A percentile compares a stretch with the other conserved stretches of the same genome.
Conservation (phyloP, 2,888 invertebrate genomes). For the Fragum sueziense region DNA sequence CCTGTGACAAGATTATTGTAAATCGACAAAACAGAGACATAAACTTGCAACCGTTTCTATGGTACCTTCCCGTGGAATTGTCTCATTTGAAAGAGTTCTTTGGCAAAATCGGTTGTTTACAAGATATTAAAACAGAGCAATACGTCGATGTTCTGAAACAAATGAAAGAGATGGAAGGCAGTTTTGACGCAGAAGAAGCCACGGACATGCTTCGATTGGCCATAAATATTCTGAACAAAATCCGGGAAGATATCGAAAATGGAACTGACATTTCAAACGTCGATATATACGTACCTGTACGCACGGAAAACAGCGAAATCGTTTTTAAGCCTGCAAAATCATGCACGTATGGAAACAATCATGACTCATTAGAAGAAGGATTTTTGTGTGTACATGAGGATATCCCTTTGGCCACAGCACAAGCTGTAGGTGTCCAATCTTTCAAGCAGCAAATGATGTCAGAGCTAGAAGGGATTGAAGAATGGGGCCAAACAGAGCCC, state of each 20-base stretch:
- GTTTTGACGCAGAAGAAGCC: background rate
- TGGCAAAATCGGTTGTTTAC: conserved; percentile 23
- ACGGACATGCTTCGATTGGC: background rate
- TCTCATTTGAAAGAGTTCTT: conserved; percentile 30
- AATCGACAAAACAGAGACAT: conserved; percentile 20
- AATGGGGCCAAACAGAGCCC: conserved; percentile 73
- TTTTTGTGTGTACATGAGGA: conserved; percentile 8
- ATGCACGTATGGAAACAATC: conserved; percentile 31
- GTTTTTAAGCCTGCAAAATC: conserved; percentile 20
- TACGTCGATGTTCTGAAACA: background rate
- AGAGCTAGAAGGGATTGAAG: conserved; percentile 59
- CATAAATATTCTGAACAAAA: conserved; percentile 34
- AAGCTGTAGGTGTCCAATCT: conserved; percentile 68
- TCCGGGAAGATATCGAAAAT: conserved; percentile 12
- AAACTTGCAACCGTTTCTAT: conserved; percentile 42
- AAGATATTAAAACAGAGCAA: background rate
- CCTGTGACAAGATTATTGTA: conserved; percentile 16
- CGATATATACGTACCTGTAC: conserved; percentile 29
- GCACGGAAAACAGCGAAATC: background rate
- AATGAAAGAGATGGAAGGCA: background rate
- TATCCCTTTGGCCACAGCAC: conserved; percentile 60
- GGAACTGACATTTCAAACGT: background rate
- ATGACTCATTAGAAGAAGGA: conserved; percentile 35
- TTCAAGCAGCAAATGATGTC: conserved; percentile 65
- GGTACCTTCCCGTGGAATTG: conserved; percentile 42